Base-by-base conservation (phyloP, 2,113 vertebrate genomes). In the Spheniscus mendiculus region DNA sequence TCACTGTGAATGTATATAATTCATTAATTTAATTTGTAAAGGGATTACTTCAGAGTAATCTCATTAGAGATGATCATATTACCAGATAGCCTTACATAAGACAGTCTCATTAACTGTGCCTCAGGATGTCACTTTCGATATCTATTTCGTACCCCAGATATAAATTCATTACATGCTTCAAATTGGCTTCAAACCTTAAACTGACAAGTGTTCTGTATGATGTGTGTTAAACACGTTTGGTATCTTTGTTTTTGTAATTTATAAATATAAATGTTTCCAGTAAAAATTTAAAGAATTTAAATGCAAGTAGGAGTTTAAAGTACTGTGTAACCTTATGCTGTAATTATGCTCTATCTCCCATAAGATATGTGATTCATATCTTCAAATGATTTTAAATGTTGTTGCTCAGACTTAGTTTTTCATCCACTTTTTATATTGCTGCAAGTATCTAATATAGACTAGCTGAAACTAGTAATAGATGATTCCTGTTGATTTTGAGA, bases 1-100 rank as follows among this genome's bases (percentile, higher is more conserved):
- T 59, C 91, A 96, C 74, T 86, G 61, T 73, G 91, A 93, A 90
- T 87, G 65, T 61, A 76, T 89, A 88, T 91, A 23, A 92, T 92
- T 97, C 87, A 98, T 97, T 98, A 96, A 97, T 97, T 98, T 89
- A 95, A 97, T 98, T 97, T 97, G 58, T 94, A 80, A 97, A 91
- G 77, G 70, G 78, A 96, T 97, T 98, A 97, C 87, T 96, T 96
- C 58, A 89, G 86, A 96, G 89, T 95, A 96, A 97, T 98, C 69
- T 82, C 62, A 97, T 98, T 97, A 96, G 62, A 86, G 89, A 87
- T 94, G 69, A 98, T 96, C 73, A 36, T 88, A 96, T 96, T 97
- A 92, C 72, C 79, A 96, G 90, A 98, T 97, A 98, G 69, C 77
- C 47, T 97, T 96, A 97, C 95, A 94, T 95, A 94, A 98, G 81